These are phyloP conservation scores for Melanaphis sacchari DNA, from an alignment of 1,140 invertebrate species.

Conservation along the genomic window DNA sequence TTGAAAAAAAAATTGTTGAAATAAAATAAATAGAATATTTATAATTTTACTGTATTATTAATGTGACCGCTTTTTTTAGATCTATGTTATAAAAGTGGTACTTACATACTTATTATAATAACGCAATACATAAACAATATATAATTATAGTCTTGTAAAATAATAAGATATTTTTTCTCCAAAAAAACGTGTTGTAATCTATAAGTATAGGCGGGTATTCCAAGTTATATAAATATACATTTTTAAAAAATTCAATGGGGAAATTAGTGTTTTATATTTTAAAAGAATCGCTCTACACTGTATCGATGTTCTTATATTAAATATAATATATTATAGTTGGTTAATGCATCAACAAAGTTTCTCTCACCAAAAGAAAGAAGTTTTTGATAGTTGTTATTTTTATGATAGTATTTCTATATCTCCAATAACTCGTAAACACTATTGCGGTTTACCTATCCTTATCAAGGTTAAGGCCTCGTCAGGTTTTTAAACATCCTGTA, in stretches of 20 bases:
- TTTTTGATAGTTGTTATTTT: not conserved
- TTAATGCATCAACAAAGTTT: not conserved
- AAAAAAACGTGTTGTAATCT: not conserved
- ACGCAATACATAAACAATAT: constrained; percentile 2
- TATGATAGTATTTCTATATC: not conserved
- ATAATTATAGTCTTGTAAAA: not conserved
- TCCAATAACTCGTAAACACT: not conserved
- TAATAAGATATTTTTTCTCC: not conserved
- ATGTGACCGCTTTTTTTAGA: not conserved
- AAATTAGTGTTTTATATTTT: not conserved
- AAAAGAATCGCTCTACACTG: not conserved
- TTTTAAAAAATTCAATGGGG: not conserved
- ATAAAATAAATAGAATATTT: not conserved
- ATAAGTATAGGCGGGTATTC: not conserved
- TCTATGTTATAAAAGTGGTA: not conserved
- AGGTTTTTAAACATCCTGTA: not conserved
- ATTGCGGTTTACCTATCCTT: not conserved
- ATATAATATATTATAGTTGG: not conserved
- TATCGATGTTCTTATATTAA: not conserved
- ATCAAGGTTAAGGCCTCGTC: not conserved
- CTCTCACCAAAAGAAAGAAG: not conserved
- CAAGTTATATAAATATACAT: not conserved
- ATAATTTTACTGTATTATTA: not conserved
- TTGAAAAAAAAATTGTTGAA: not conserved
- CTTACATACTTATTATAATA: not conserved